A percentile compares a stretch with the other conserved stretches of the same genome.
phyloP scores from a whole-genome alignment of 2,797 vertebrate species.

The Eutrigla gurnardus region DNA sequence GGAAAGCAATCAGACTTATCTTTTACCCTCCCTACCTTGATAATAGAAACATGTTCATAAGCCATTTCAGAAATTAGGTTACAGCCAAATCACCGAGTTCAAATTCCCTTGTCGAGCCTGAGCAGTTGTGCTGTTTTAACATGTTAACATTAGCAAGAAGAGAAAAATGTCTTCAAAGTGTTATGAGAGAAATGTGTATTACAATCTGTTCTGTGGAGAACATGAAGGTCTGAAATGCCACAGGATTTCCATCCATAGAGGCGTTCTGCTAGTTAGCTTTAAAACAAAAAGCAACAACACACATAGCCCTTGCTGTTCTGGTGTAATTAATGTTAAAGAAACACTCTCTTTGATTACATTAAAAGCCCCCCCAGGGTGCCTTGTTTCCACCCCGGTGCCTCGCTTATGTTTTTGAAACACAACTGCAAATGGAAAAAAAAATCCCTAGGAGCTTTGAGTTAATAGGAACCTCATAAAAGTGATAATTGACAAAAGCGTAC shows the following conservation, averaged over 20 bases:
- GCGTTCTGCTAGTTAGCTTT: constrained; percentile 1
- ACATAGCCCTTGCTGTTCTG: constrained; percentile 11
- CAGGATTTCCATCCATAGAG: neutral
- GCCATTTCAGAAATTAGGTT: neutral
- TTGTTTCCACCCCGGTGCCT: constrained; percentile 29
- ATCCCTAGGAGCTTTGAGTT: constrained; percentile 26
- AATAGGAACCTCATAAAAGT: constrained; percentile 41
- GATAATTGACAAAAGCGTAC: constrained; percentile 36
- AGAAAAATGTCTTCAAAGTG: neutral
- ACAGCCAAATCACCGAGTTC: neutral
- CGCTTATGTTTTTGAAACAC: constrained; percentile 48
- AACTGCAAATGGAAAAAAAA: constrained; percentile 6
- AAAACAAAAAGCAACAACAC: neutral
- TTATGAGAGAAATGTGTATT: neutral
- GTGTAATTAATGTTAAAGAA: constrained; percentile 35
- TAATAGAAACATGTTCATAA: neutral
- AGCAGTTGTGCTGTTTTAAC: too few relatives aligned
- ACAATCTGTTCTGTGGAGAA: neutral
- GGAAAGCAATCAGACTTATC: neutral
- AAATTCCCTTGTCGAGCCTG: neutral
- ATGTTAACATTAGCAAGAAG: neutral
- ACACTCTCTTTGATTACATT: constrained; percentile 34
- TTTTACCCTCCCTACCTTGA: too few relatives aligned
- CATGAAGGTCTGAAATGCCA: neutral
- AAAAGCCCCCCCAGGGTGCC: constrained; percentile 21